phyloP scores from a whole-genome alignment of 2,797 vertebrate genomes.

The Peromyscus melanophrys region DNA sequence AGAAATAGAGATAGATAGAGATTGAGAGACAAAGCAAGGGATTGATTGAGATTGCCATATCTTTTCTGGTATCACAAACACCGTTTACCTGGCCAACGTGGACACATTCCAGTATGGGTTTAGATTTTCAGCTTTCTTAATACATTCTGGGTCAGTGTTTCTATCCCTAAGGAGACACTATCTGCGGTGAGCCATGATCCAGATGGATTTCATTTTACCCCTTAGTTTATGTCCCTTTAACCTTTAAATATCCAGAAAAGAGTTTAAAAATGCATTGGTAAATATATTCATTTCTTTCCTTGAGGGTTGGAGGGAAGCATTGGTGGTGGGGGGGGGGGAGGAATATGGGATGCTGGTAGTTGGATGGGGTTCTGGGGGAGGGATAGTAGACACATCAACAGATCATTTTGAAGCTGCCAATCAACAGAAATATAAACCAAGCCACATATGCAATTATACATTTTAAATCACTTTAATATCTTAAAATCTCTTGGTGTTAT shows the following conservation, averaged over 20 bases:
- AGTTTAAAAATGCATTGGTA: not conserved
- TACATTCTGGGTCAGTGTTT: not conserved
- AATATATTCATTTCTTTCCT: not conserved
- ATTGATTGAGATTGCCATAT: not conserved
- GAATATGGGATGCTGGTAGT: no score
- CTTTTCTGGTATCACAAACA: constrained; percentile 35
- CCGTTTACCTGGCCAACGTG: not conserved
- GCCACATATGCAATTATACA: not conserved
- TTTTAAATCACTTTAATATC: not conserved
- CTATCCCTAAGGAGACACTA: not conserved
- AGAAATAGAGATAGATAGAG: not conserved
- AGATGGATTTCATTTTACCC: not conserved
- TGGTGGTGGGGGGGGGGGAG: accelerated
- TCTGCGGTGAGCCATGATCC: not conserved
- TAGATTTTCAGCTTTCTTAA: constrained; percentile 25
- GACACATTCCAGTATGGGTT: not conserved
- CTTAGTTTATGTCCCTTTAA: constrained; percentile 44
- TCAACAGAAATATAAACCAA: not conserved
- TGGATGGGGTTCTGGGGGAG: not conserved
- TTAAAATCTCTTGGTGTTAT: not conserved
- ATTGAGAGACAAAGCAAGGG: not conserved
- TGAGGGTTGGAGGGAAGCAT: constrained; percentile 23
- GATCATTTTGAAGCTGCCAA: not conserved
- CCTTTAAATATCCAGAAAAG: not conserved
- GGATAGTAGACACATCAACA: not conserved